A percentile compares a stretch with the other conserved stretches of the same genome.
Evolutionary conservation across 2,113 vertebrate genomes (phyloP).

Genomic region (Pachypanchax playfairii): DNA sequence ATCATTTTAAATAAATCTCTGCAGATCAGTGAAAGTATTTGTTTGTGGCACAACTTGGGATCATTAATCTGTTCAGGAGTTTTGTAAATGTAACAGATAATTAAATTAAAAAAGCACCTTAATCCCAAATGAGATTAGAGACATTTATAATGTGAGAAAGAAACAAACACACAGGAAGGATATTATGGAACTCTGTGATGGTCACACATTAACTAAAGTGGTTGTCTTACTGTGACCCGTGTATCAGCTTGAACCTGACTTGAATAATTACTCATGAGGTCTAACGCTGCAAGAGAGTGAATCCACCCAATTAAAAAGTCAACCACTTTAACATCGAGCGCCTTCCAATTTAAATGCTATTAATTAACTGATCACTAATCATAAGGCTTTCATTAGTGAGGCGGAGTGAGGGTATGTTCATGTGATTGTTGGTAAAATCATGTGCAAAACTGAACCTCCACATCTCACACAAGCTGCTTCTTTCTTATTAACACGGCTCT

Average conservation of each 20-base stretch:
- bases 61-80: too few relatives aligned
- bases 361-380: constrained; percentile 32
- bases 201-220: neutral
- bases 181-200: too few relatives aligned
- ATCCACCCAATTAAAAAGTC: constrained; percentile 9
- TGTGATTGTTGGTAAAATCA: neutral
- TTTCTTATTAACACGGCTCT: constrained; percentile 20
- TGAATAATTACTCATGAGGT: neutral
- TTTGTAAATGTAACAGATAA: too few relatives aligned
- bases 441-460: neutral
- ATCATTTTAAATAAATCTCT: too few relatives aligned
- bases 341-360: neutral
- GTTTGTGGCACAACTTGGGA: too few relatives aligned
- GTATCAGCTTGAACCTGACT: neutral
- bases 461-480: neutral
- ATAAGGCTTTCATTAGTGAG: neutral
- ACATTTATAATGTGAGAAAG: too few relatives aligned
- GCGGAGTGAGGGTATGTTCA: neutral
- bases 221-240: neutral
- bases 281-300: neutral
- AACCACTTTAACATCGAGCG: constrained; percentile 4
- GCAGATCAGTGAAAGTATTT: too few relatives aligned
- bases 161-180: too few relatives aligned
- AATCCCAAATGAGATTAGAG: neutral
- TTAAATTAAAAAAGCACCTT: too few relatives aligned